Evolutionary conservation across 1,140 invertebrate genomes (phyloP), one percentile per base, ranked within the genome.

Genomic region (Nylanderia fulva): DNA sequence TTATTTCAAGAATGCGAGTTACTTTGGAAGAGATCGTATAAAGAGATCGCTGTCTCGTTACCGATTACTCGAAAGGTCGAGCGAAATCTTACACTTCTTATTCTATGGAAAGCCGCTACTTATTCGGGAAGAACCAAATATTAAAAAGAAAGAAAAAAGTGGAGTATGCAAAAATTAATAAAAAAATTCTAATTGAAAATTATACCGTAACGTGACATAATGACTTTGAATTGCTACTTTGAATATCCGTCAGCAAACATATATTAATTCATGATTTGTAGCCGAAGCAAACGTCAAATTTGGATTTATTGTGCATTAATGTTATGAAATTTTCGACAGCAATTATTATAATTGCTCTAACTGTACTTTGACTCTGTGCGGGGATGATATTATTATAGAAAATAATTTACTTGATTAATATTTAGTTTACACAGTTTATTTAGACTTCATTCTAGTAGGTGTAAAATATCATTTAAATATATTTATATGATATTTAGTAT

Each of bases 1-100:
- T 88, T 87, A 85, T 85, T 85, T 87, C 75, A 54, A 58, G 85
- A 84, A 88, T 64, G 64, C 58, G 52, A 88, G 74, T 85, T 60
- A 84, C 79, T 63, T 80, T 45, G 36, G 64, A 48, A 48, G 45
- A 48, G 64, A 29, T 68, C 64, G 64, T 69, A 80, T 71, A 52
- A 33, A 75, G 72, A 84, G 82, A 64, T 76, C 82, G 36, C 76
- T 69, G 48, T 80, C 64, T 80, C 64, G 77, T 69, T 69, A 80
- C 64, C 64, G 77, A 79, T 71, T 71, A 69, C 66, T 79, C 42
- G 9, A 52, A 39, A 13, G 15, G 15, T 36, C 64, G 77, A 36
- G 18, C 15, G 13, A 18, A 71, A 69, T 77, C 56, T 60, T 45
- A 36, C 11, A 29, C 27, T 21, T 80, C 33, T 39, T 48, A 66